Percentiles rank a stretch among this genome's conserved stretches.
phyloP scores from a whole-genome alignment of 2,888 invertebrate species.

The Melolontha melolontha region DNA sequence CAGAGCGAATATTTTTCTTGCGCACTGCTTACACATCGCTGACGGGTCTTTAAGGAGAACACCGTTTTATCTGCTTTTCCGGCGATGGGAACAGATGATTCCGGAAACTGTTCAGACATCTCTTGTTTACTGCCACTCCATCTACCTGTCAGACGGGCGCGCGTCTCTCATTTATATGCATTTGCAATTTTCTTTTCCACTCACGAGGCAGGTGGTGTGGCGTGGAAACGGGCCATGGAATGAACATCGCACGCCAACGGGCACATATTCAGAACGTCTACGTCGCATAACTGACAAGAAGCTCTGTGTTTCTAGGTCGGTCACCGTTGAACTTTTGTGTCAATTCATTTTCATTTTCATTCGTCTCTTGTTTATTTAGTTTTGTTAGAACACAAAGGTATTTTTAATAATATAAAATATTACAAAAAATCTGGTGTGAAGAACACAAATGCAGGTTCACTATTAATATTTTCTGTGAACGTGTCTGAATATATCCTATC shows the following conservation, averaged over 20 bases:
- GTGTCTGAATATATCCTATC: too few species aligned
- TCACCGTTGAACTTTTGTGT: too few species aligned
- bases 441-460: too few species aligned
- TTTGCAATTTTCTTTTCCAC: conserved; percentile 49
- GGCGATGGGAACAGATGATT: conserved; percentile 37
- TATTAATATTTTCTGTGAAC: too few species aligned
- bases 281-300: too few species aligned
- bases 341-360: too few species aligned
- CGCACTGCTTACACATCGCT: conserved; percentile 28
- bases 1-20: conserved; percentile 24
- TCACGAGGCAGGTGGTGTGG: conserved; percentile 29
- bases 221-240: conserved; percentile 21
- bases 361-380: too few species aligned
- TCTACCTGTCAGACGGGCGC: conserved; percentile 37
- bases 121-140: conserved; percentile 37
- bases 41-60: conserved; percentile 36
- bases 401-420: too few species aligned
- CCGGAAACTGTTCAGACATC: conserved; percentile 38
- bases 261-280: conserved; percentile 10
- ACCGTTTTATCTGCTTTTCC: conserved; percentile 28
- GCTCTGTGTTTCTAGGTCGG: too few species aligned
- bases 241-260: conserved; percentile 15
- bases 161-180: conserved; percentile 50
- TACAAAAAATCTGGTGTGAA: too few species aligned
- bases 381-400: too few species aligned